Base-by-base conservation (phyloP, 2,888 invertebrate species). In the Abscondita cerata region DNA sequence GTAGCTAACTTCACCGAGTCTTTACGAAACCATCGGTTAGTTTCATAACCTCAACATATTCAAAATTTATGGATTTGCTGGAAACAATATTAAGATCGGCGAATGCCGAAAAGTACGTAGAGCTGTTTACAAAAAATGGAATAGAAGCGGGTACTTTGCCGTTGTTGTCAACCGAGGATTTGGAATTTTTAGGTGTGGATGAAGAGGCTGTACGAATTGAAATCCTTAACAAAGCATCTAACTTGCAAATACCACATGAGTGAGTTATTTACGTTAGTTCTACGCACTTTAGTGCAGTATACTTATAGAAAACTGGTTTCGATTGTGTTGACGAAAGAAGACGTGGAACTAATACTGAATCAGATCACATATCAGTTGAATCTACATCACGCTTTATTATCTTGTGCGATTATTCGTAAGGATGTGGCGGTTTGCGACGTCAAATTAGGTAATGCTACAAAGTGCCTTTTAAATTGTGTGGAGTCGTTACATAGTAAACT, bases 241-340 rank as follows among this genome's bases (percentile, higher is more conserved):
- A 69, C 61, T 62, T 76, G 18, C 70, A 70, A 63, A 74, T 75
- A 51, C 70, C 73, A 34, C 60, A 70, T n/a, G 75, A 77, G 76
- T 76, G 72, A 70, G 68, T 64, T n/a, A 8, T 9, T n/a, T n/a
- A n/a, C n/a, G n/a, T n/a, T n/a, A n/a, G n/a, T n/a, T n/a, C n/a
- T n/a, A n/a, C n/a, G n/a, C n/a, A n/a, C n/a, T n/a, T n/a, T n/a
- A n/a, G n/a, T n/a, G n/a, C n/a, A n/a, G n/a, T 15, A 13, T 40
- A 41, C 3, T 41, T 44, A 11, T 18, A 44, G 44, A 18, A 44
- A 44, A 18, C 8, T 18, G 16, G n/a, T 9, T 1, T 1, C 1
- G n/a, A 11, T n/a, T 1, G 11, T 18, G 1, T 51, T 73, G 6
- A 65, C 69, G 40, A 38, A 64, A 31, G 63, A 67, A 31, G 73